phyloP scores from a whole-genome alignment of 2,797 vertebrate species.

The Xerus rutilus region DNA sequence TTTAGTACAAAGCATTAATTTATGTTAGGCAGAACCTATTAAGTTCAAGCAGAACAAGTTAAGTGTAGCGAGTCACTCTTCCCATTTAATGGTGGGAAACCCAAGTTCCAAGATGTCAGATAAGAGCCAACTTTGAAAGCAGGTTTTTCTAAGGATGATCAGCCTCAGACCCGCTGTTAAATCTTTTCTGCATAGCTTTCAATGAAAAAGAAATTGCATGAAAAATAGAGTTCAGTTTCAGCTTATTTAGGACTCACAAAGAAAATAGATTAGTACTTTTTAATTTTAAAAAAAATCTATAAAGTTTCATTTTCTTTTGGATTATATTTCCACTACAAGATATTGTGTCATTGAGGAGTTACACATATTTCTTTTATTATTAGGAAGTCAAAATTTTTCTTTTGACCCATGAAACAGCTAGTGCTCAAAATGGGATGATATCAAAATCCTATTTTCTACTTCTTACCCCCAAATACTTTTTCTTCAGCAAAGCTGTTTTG shows the following conservation, averaged over 20 bases:
- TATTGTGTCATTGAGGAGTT: background rate
- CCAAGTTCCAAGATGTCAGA: background rate
- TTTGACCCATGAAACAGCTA: background rate
- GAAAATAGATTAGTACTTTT: background rate
- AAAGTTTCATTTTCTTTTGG: slow-evolving; percentile 19
- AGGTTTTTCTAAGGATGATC: background rate
- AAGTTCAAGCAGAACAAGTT: background rate
- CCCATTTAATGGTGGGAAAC: background rate
- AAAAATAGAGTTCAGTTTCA: background rate
- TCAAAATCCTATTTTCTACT: slow-evolving; percentile 8
- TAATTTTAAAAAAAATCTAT: background rate
- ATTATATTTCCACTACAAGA: background rate
- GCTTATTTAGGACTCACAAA: background rate
- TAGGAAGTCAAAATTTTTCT: background rate
- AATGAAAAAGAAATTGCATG: background rate
- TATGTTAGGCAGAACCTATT: background rate
- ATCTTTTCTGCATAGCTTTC: background rate
- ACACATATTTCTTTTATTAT: background rate
- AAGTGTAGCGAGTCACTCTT: background rate
- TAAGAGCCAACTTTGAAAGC: background rate
- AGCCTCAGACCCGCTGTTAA: background rate
- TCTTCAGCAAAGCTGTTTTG: background rate
- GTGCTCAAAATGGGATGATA: background rate
- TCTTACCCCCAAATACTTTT: background rate
- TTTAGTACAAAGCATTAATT: background rate